Evolutionary conservation across 2,888 invertebrate genomes (phyloP), one percentile per base, ranked within the genome.

Genomic region (Cantharis nigra): DNA sequence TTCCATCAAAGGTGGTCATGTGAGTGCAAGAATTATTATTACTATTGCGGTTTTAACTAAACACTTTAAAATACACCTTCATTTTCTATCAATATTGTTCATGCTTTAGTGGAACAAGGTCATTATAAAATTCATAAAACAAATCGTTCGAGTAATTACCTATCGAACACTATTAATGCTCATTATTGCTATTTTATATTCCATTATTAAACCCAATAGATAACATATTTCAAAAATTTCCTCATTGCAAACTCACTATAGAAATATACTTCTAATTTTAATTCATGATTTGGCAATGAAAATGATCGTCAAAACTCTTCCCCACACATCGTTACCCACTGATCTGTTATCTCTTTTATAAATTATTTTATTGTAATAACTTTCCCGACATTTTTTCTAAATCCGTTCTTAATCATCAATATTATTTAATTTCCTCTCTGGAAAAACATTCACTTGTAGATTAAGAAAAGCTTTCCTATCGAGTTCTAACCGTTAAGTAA

Each of bases 1-100:
- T 86, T 84, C 81, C 69, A 75, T 82, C 81, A 83, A 84, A 76
- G 76, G 70, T 73, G 70, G 62, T 71, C 69, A 28, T 73, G 70
- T 65, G 71, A 76, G 69, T 63, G 33, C 62, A 76, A 75, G 30
- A 67, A 74, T 73, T 71, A 74, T 62, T 67, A 64, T 62, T 67
- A 64, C 65, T 65, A 72, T 71, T 28, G 72, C 72, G 67, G 33
- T 63, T 20, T 11, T 69, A 14, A 10, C 16, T 33, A 13, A 16
- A 23, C 65, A 23, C 20, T 67, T 67, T 26, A 23, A 67, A 67
- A 26, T 67, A 18, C n/a, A 67, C 26, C n/a, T 67, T 67, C 26
- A n/a, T 23, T n/a, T 67, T 67, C 26, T 23, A 67, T 67, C 65
- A 23, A 67, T 67, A 67, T 67, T 67, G 20, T 67, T 67, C 65